phyloP scores from a whole-genome alignment of 2,888 invertebrate genomes.

The Hermodice carunculata region DNA sequence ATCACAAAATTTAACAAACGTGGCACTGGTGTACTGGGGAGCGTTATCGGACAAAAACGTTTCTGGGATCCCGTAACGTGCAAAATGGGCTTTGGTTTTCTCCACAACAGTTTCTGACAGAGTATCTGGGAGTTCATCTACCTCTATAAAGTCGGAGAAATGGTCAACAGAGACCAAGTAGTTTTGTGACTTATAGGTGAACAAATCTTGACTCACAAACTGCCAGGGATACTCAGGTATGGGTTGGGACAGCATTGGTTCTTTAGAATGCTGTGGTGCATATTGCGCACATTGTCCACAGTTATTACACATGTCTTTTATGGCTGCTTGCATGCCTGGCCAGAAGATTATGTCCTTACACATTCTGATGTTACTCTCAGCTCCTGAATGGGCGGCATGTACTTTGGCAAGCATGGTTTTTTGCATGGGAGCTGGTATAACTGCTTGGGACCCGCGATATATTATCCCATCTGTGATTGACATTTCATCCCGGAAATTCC shows the following conservation, averaged over 20 bases:
- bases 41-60: slow-evolving; percentile 3
- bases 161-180: slow-evolving; percentile 15
- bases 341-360: slow-evolving; percentile 4
- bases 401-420: no score
- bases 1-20: neutral
- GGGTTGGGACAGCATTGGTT: slow-evolving; percentile 3
- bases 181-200: neutral
- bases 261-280: neutral
- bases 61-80: slow-evolving; percentile 1
- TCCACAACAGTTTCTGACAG: neutral
- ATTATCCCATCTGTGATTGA: no score
- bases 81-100: slow-evolving; percentile 9
- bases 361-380: slow-evolving; percentile 10
- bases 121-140: slow-evolving; percentile 4
- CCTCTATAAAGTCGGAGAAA: slow-evolving; percentile 8
- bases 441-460: no score
- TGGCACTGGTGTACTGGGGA: neutral
- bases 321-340: slow-evolving; percentile 3
- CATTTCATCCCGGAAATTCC: no score
- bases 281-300: slow-evolving; percentile 3
- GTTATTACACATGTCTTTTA: slow-evolving; percentile 5
- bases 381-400: no score
- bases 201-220: slow-evolving; percentile 7
- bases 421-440: no score
- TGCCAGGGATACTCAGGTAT: slow-evolving; percentile 3